These are phyloP conservation scores for Nerophis lumbriciformis DNA, from an alignment of 2,113 vertebrate species.

Conservation along the genomic window DNA sequence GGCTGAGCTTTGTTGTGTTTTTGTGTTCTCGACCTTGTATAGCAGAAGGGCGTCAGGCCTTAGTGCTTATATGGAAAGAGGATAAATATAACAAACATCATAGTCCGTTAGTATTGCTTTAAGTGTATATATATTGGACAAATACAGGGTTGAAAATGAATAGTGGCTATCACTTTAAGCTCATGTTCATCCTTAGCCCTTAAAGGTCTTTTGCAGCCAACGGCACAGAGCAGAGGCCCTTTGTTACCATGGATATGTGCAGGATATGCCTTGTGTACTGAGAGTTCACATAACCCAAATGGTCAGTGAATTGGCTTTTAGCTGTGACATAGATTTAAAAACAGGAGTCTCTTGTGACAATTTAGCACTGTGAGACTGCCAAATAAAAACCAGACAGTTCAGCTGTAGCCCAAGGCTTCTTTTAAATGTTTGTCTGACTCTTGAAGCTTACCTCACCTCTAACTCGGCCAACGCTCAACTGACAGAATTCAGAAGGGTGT, in stretches of 20 bases:
- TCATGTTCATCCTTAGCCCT: constrained; percentile 23
- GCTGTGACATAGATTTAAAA: constrained; percentile 18
- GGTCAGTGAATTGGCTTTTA: constrained; percentile 18
- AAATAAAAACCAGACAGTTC: constrained; percentile 5
- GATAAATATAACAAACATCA: no score
- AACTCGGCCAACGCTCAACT: background rate
- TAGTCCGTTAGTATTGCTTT: no score
- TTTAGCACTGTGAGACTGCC: background rate
- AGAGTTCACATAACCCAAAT: constrained; percentile 23
- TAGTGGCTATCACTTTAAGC: background rate
- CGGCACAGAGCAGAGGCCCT: constrained; percentile 11
- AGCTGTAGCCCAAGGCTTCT: constrained; percentile 15
- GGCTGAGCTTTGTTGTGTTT: background rate
- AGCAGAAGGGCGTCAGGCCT: no score
- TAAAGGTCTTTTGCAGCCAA: constrained; percentile 26
- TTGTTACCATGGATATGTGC: constrained; percentile 35
- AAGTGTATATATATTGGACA: no score
- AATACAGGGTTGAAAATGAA: background rate
- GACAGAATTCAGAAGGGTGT: no score
- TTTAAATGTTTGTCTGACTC: constrained; percentile 22
- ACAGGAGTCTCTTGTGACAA: constrained; percentile 2
- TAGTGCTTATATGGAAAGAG: no score
- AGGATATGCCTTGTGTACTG: constrained; percentile 8
- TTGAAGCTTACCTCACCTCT: constrained; percentile 1
- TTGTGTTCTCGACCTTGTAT: background rate